Conservation (phyloP, 2,113 vertebrate genomes). For the Elgaria multicarinata region DNA sequence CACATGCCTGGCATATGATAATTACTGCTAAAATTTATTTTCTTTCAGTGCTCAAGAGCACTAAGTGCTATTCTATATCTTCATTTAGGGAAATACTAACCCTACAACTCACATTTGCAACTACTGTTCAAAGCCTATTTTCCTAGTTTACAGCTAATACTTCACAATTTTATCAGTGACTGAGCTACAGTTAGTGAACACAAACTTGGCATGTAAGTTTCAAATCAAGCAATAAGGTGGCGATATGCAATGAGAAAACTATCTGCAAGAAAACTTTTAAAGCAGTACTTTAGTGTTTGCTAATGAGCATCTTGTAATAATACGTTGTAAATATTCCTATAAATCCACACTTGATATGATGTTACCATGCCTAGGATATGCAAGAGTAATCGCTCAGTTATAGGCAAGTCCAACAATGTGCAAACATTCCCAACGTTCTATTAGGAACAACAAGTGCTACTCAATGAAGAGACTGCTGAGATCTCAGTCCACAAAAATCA, state of each 20-base stretch:
- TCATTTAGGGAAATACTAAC: slow-evolving; percentile 69
- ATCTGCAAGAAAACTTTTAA: slow-evolving; percentile 31
- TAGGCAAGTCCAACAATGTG: slow-evolving; percentile 76
- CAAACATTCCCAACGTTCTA: slow-evolving; percentile 76
- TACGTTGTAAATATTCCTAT: slow-evolving; percentile 76
- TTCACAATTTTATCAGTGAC: slow-evolving; percentile 76
- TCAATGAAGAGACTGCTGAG: slow-evolving; percentile 63
- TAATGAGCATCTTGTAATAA: slow-evolving; percentile 72
- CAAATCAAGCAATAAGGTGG: slow-evolving; percentile 81
- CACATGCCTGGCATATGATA: slow-evolving; percentile 34
- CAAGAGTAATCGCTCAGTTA: slow-evolving; percentile 80
- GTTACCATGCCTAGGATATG: slow-evolving; percentile 78
- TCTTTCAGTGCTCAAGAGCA: slow-evolving; percentile 65
- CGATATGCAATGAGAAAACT: slow-evolving; percentile 73
- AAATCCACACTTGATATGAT: slow-evolving; percentile 51
- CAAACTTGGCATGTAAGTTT: slow-evolving; percentile 74
- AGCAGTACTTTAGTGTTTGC: slow-evolving; percentile 90
- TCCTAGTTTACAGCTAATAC: slow-evolving; percentile 70
- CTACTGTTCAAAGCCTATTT: slow-evolving; percentile 75
- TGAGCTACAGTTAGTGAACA: slow-evolving; percentile 77
- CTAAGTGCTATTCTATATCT: slow-evolving; percentile 66
- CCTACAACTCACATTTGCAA: slow-evolving; percentile 70
- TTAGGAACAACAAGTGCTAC: slow-evolving; percentile 76
- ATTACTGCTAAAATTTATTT: slow-evolving; percentile 55
- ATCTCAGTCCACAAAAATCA: slow-evolving; percentile 66